phyloP scores from a whole-genome alignment of 1,140 invertebrate species.

The Drosophila jambulina region DNA sequence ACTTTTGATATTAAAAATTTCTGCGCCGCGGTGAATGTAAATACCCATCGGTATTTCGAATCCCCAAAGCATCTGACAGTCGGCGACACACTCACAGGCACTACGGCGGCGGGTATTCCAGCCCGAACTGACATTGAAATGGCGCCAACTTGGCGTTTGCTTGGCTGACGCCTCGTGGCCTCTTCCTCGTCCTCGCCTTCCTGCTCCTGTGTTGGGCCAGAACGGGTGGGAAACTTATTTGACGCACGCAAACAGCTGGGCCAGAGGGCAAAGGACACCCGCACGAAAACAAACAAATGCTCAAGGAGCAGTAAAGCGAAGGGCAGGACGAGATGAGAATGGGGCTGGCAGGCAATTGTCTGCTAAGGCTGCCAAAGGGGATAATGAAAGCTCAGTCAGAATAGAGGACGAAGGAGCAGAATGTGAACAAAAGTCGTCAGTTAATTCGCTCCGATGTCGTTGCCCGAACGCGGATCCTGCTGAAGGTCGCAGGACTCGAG shows the following conservation, averaged over 20 bases:
- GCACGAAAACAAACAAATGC: conserved; percentile 64
- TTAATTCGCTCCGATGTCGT: conserved; percentile 55
- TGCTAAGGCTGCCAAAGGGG: conserved; percentile 30
- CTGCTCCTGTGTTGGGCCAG: background rate
- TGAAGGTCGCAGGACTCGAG: conserved; percentile 55
- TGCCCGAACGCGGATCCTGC: conserved; percentile 36
- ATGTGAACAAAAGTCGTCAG: conserved; percentile 56
- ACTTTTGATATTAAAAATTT: conserved; percentile 27
- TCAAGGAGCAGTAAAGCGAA: conserved; percentile 19
- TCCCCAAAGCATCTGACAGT: conserved; percentile 17
- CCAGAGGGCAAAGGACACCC: conserved; percentile 48
- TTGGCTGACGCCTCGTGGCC: conserved; percentile 13
- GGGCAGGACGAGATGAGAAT: conserved; percentile 1
- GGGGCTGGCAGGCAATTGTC: conserved; percentile 50
- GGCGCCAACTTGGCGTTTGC: conserved; percentile 63
- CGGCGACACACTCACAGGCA: conserved; percentile 10
- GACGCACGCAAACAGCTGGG: conserved; percentile 73
- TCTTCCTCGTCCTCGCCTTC: background rate
- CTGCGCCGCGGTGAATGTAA: background rate
- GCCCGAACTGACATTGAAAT: conserved; percentile 43
- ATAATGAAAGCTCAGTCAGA: conserved; percentile 11
- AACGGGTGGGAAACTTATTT: conserved; percentile 59
- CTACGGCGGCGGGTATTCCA: background rate
- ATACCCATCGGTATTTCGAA: conserved; percentile 16
- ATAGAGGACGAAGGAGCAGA: conserved; percentile 7